A percentile compares a stretch with the other conserved stretches of the same genome.
phyloP scores from a whole-genome alignment of 2,888 invertebrate genomes.

The Agapostemon virescens region DNA sequence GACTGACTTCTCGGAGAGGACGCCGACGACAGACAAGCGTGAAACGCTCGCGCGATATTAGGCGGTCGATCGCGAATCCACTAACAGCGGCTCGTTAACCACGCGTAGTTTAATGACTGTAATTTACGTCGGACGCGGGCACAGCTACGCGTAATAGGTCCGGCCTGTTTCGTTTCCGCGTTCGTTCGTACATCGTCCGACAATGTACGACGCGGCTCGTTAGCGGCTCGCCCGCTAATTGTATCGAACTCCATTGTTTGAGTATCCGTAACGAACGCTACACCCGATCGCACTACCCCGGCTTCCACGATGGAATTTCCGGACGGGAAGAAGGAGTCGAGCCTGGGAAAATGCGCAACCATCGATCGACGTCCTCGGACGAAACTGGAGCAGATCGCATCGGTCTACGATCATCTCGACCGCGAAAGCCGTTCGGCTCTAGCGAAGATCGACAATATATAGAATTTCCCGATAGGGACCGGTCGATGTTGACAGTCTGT shows the following conservation, averaged over 20 bases:
- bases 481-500: too few relatives aligned
- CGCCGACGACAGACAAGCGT: constrained; percentile 9
- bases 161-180: constrained; percentile 36
- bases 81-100: constrained; percentile 38
- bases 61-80: constrained; percentile 28
- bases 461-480: too few relatives aligned
- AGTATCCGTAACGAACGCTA: constrained; percentile 19
- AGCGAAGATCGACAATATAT: not conserved
- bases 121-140: constrained; percentile 41
- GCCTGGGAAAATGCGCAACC: constrained; percentile 19
- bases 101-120: constrained; percentile 41
- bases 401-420: not conserved
- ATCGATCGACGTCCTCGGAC: not conserved
- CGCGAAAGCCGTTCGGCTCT: not conserved
- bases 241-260: constrained; percentile 48
- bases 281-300: constrained; percentile 36
- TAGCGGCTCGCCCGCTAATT: constrained; percentile 41
- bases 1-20: not conserved
- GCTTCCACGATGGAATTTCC: constrained; percentile 21
- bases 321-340: not conserved
- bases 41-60: constrained; percentile 35
- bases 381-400: constrained; percentile 2
- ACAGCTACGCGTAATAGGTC: constrained; percentile 28
- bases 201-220: constrained; percentile 37
- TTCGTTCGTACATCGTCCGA: constrained; percentile 24